Base-by-base conservation (phyloP, 1,140 invertebrate species). In the Drosophila yakuba region DNA sequence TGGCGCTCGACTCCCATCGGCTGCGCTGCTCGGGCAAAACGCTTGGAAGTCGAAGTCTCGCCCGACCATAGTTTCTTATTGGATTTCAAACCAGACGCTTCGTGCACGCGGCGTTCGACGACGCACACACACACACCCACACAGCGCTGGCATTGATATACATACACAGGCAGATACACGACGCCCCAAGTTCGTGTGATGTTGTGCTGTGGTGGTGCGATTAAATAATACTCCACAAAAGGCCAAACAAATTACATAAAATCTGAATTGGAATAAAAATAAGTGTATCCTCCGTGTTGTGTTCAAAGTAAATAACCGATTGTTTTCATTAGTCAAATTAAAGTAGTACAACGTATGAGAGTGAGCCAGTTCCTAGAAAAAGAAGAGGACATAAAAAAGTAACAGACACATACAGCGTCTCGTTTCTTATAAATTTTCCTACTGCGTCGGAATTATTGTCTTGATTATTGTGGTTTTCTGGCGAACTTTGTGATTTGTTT, bases 171-270 rank as follows among this genome's bases (percentile, higher is more conserved):
- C 38, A 10, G 8, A 32, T 32, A 39, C 43, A 20, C 17, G 43
- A 45, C 43, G 17, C 43, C 43, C n/a, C 43, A 23, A 45, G 43
- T 23, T 45, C 43, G 43, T 45, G 43, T 32, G 25, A 12, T 47
- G 44, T 71, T 20, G 55, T 57, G 57, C 62, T 67, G 52, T 61
- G 51, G 50, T 62, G 57, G 62, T 79, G 80, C 75, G 83, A 86
- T 88, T 88, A 89, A 89, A 88, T 88, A 88, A 88, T 88, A 88
- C 83, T 89, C 84, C 83, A 58, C 79, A 79, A 88, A 85, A 86
- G 74, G 83, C 82, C 82, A 85, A 85, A 88, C 71, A 86, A 64
- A 71, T 74, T 72, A 74, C 71, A 83, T 74, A 74, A 60, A 68
- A 74, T 48, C 23, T 23, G 14, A 66, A 59, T 44, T 10, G 55